Conservation (phyloP, 2,797 vertebrate genomes). For the Sebastolobus alascanus region DNA sequence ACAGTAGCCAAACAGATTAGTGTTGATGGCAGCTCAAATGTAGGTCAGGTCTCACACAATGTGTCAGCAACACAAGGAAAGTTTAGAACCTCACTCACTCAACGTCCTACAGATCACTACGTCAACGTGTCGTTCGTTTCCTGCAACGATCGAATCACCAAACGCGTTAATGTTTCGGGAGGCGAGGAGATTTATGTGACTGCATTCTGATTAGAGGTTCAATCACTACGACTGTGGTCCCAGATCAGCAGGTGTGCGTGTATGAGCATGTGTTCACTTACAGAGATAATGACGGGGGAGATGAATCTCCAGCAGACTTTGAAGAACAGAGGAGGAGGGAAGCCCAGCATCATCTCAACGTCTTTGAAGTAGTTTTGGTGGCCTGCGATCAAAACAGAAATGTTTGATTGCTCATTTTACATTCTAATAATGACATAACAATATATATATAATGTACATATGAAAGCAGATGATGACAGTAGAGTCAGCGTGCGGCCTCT, state of each 20-base stretch:
- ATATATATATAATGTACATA: not conserved
- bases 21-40: conserved; percentile 55
- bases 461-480: not conserved
- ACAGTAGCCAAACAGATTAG: conserved; percentile 63
- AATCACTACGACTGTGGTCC: not conserved
- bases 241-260: conserved; percentile 6
- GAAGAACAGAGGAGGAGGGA: conserved; percentile 97
- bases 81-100: conserved; percentile 11
- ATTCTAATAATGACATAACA: not conserved
- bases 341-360: conserved; percentile 99
- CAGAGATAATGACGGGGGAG: conserved; percentile 95
- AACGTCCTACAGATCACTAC: not conserved
- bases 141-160: not conserved
- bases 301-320: conserved; percentile 98
- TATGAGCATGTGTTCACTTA: conserved; percentile 80
- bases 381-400: conserved; percentile 79
- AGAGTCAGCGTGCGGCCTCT: not conserved
- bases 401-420: not conserved
- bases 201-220: not conserved
- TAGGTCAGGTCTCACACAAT: conserved; percentile 65
- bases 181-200: not conserved
- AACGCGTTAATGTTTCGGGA: not conserved
- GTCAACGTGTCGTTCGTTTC: not conserved
- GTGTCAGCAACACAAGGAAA: conserved; percentile 42
- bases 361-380: conserved; percentile 96